A percentile compares a stretch with the other conserved stretches of the same genome.
Evolutionary conservation across 2,113 vertebrate genomes (phyloP).

Genomic region (Puntigrus tetrazona): DNA sequence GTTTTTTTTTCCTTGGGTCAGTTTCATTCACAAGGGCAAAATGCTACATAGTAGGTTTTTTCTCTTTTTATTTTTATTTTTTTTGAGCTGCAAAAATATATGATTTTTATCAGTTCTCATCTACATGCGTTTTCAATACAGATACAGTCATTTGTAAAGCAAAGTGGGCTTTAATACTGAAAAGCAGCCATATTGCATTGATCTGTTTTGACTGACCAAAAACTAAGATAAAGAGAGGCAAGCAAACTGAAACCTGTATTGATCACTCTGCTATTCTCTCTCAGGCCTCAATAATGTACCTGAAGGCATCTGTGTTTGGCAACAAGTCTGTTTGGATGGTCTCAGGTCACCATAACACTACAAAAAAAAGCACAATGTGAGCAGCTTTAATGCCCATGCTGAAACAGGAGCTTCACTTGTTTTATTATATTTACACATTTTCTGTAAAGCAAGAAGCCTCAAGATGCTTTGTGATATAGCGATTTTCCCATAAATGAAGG

Average conservation of each 20-base stretch:
- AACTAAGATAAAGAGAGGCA: constrained; percentile 41
- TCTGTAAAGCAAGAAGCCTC: not conserved
- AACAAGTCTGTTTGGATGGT: not conserved
- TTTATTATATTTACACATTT: not conserved
- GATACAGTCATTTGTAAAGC: constrained; percentile 30
- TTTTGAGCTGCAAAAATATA: not conserved
- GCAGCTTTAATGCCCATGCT: not conserved
- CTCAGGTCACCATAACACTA: not conserved
- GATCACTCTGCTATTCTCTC: constrained; percentile 27
- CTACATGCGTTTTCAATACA: not conserved
- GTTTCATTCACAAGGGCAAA: not conserved
- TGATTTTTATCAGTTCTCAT: not conserved
- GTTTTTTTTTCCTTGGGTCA: not conserved
- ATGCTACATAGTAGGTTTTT: not conserved
- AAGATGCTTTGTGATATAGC: not conserved
- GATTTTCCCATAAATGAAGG: not conserved
- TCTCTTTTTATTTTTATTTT: too few relatives aligned
- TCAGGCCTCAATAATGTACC: not conserved
- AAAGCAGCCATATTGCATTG: constrained; percentile 49
- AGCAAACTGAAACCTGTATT: constrained; percentile 40
- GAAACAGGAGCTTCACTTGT: not conserved
- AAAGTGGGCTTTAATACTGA: constrained; percentile 48
- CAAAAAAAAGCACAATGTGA: not conserved
- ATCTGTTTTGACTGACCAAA: constrained; percentile 52
- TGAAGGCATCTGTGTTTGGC: constrained; percentile 1